Percentiles rank a stretch among this genome's conserved stretches.
These are phyloP conservation scores for Darevskia nairensis DNA, from an alignment of 2,797 vertebrate genomes.

Conservation along the genomic window DNA sequence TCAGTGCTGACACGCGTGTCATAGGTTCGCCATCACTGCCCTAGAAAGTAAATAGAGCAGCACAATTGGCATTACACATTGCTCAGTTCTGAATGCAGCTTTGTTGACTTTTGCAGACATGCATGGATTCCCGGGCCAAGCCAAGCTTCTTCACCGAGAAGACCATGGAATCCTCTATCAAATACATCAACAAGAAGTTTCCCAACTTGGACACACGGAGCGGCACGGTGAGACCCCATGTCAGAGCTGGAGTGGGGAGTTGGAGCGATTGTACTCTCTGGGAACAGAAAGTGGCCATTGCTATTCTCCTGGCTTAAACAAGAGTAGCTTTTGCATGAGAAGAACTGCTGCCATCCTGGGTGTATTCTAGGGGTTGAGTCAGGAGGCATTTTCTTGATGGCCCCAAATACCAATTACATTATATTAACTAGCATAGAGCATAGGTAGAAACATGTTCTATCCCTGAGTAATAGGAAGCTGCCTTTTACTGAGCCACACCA, in stretches of 20 bases:
- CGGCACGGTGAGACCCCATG: conserved; percentile 70
- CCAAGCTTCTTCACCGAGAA: conserved; percentile 86
- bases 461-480: background rate
- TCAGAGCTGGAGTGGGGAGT: background rate
- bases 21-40: too few relatives aligned
- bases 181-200: conserved; percentile 94
- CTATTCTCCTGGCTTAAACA: background rate
- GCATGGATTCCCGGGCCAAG: conserved; percentile 83
- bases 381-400: background rate
- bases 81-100: background rate
- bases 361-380: background rate
- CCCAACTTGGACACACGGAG: conserved; percentile 89
- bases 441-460: background rate
- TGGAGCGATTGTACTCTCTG: background rate
- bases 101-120: conserved; percentile 73
- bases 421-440: too few relatives aligned
- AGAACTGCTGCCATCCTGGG: background rate
- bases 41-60: too few relatives aligned
- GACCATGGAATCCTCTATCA: conserved; percentile 87
- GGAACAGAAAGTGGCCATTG: background rate
- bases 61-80: too few relatives aligned
- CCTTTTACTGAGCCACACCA: too few relatives aligned
- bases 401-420: background rate
- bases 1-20: too few relatives aligned
- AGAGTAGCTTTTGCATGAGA: background rate